A percentile compares a stretch with the other conserved stretches of the same genome.
These are phyloP conservation scores for Xiphophorus maculatus DNA, from an alignment of 2,113 vertebrate genomes.

Conservation along the genomic window DNA sequence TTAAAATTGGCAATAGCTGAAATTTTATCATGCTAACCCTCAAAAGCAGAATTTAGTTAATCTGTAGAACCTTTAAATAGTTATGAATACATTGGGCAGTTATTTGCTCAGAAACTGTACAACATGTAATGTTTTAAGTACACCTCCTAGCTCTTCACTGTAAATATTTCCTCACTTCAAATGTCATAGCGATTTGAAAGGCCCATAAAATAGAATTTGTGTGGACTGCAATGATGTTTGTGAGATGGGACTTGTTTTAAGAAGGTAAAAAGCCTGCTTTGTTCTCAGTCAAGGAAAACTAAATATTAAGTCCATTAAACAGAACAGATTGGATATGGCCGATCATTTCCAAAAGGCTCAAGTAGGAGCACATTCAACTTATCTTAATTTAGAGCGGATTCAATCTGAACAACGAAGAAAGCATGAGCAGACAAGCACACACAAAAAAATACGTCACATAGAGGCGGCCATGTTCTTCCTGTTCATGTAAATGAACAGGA, in stretches of 20 bases:
- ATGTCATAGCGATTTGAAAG: too few relatives aligned
- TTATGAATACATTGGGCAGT: too few relatives aligned
- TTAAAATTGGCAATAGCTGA: too few relatives aligned
- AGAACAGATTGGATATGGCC: slow-evolving; percentile 21
- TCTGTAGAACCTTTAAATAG: too few relatives aligned
- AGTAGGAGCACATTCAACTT: slow-evolving; percentile 50
- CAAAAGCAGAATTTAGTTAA: too few relatives aligned
- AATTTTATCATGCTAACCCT: too few relatives aligned
- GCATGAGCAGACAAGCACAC: slow-evolving; percentile 19
- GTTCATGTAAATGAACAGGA: slow-evolving; percentile 13
- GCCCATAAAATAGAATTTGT: neutral
- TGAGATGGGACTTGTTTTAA: too few relatives aligned
- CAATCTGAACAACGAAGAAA: slow-evolving; percentile 25
- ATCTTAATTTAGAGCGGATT: slow-evolving; percentile 58
- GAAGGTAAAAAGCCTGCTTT: neutral
- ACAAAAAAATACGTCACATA: neutral
- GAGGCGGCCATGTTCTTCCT: slow-evolving; percentile 1
- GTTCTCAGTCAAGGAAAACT: neutral
- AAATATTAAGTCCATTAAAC: neutral
- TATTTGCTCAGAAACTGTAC: too few relatives aligned
- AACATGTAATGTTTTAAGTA: too few relatives aligned
- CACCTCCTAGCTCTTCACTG: too few relatives aligned
- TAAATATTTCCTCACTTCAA: too few relatives aligned
- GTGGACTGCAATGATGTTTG: neutral
- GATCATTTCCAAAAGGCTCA: slow-evolving; percentile 43